Conservation (phyloP, 1,140 invertebrate genomes). For the Leptopilina clavipes region DNA sequence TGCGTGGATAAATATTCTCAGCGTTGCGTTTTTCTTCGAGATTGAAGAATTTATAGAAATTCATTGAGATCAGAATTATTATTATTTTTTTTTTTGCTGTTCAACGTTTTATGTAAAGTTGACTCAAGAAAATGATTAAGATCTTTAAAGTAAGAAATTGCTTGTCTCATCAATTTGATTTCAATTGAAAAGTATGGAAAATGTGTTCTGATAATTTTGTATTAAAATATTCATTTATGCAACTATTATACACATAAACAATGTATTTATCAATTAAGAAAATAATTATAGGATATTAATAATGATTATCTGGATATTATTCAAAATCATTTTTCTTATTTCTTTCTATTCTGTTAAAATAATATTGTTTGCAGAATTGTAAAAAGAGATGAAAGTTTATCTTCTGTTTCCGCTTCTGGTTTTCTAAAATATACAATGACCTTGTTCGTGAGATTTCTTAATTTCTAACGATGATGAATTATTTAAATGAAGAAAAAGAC, state of each 20-base stretch:
- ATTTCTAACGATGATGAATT: background rate
- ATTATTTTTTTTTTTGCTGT: background rate
- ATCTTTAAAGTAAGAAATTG: background rate
- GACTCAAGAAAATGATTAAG: background rate
- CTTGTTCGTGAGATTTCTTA: background rate
- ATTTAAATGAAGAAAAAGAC: background rate
- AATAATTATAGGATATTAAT: too few species aligned
- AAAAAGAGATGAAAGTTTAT: too few species aligned
- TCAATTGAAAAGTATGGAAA: background rate
- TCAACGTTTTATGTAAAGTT: background rate
- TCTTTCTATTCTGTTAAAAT: too few species aligned
- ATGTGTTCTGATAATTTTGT: background rate
- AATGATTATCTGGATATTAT: too few species aligned
- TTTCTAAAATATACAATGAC: background rate
- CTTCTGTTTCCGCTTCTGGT: background rate
- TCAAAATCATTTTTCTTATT: too few species aligned
- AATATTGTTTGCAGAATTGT: too few species aligned
- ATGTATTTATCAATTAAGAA: too few species aligned
- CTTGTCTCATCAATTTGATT: slow-evolving; percentile 7
- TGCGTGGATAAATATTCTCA: background rate
- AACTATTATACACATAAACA: background rate
- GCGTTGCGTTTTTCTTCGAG: background rate
- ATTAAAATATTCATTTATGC: slow-evolving; percentile 7
- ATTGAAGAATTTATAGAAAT: background rate
- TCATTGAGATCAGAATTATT: background rate